Percentiles rank a stretch among this genome's conserved stretches.
Evolutionary conservation across 2,888 invertebrate genomes (phyloP).

Genomic region (Mimumesa dahlbomi): DNA sequence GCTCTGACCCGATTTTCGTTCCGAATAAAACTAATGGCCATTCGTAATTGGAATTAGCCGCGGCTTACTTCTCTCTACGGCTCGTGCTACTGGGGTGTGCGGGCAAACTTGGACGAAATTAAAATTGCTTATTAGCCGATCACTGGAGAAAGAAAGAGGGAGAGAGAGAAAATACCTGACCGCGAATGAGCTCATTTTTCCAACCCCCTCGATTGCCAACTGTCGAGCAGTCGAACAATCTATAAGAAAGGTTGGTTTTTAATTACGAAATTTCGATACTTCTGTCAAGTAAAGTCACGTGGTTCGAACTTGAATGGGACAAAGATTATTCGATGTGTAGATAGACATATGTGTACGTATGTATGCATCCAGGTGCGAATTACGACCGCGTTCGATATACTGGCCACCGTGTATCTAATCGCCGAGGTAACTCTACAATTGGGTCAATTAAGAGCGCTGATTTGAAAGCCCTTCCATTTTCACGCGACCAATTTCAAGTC

Average conservation of each 20-base stretch:
- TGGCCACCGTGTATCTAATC: constrained; percentile 33
- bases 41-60: constrained; percentile 78
- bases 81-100: constrained; percentile 13
- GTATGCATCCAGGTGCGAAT: background rate
- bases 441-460: constrained; percentile 58
- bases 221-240: no score
- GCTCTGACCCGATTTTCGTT: constrained; percentile 71
- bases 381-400: constrained; percentile 5
- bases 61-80: constrained; percentile 17
- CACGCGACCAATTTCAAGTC: constrained; percentile 58
- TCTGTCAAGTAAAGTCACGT: no score
- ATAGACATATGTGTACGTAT: background rate
- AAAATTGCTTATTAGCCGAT: constrained; percentile 22
- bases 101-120: constrained; percentile 26
- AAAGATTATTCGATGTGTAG: no score
- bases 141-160: no score
- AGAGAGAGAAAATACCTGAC: background rate
- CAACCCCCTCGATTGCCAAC: no score
- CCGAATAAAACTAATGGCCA: constrained; percentile 78
- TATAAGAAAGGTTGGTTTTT: no score
- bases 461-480: constrained; percentile 59
- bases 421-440: constrained; percentile 35
- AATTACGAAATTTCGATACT: no score
- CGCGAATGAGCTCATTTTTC: no score
- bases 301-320: no score